Base-by-base conservation (phyloP, 2,888 invertebrate genomes). In the Campoplex capitator region DNA sequence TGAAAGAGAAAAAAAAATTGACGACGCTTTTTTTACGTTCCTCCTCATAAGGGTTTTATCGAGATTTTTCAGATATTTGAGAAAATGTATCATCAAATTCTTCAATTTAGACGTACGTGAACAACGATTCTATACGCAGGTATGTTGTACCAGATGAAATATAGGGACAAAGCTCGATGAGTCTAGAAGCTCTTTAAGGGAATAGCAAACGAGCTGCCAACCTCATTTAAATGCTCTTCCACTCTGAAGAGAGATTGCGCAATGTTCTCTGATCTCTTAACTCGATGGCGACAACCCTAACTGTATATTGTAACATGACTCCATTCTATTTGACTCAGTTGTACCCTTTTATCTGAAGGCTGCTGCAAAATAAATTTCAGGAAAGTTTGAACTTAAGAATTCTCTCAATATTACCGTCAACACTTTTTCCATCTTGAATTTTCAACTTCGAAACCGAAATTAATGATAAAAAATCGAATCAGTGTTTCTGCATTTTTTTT, bases 121-220 rank as follows among this genome's bases (percentile, higher is more conserved):
- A 54, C 18, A 54, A 38, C 58, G 54, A 70, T 81, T 48, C 67
- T 42, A 67, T 45, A 48, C 67, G 48, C 51, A 32, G 38, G 62
- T 84, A 42, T 75, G 58, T n/a, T 32, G n/a, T 45, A 32, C 42
- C 8, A 16, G 9, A 67, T 48, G 45, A 38, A 42, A 32, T 71
- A 76, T 62, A 56, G 28, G 71, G 76, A 77, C 48, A 28, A 51
- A 54, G 23, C 67, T 65, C n/a, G 35, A 35, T 48, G 11, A 76
- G 48, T 67, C 71, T 67, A 45, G 80, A 76, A 80, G 71, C 80
- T 73, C 81, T 62, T 76, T 45, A 77, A 73, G 81, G 71, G 85
- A 85, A 85, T 81, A 76, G 67, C 73, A 81, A 85, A 85, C 54
- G 73, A 85, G 85, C 67, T 68, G 58, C 67, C 81, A 77, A 56